Evolutionary conservation across 1,140 invertebrate species (phyloP).

Genomic region (Holcopasites calliopsidis): DNA sequence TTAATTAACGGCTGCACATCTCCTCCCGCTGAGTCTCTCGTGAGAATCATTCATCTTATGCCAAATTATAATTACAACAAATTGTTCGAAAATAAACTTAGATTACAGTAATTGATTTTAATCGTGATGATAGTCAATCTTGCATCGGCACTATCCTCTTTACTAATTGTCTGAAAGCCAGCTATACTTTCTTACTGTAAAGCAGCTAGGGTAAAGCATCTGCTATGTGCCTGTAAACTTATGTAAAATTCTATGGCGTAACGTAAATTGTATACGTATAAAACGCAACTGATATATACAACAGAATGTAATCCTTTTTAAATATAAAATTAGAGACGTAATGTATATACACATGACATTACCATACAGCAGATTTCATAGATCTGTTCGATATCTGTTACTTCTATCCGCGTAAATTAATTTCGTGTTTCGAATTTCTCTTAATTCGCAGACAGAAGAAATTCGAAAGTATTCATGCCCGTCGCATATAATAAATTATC

Average conservation of each 20-base stretch:
- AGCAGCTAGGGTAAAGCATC: conserved; percentile 37
- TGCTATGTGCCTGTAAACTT: conserved; percentile 19
- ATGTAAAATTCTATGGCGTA: conserved; percentile 36
- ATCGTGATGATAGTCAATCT: not conserved
- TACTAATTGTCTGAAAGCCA: conserved; percentile 22
- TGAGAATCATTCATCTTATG: no score
- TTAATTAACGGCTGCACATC: not conserved
- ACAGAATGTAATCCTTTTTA: not conserved
- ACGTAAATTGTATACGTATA: conserved; percentile 18
- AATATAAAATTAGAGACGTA: not conserved
- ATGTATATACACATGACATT: conserved; percentile 16
- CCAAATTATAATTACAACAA: no score
- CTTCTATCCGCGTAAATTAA: not conserved
- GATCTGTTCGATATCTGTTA: not conserved
- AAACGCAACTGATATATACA: conserved; percentile 20
- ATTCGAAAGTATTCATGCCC: conserved; percentile 27
- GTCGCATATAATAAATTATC: conserved; percentile 21
- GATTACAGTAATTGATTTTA: not conserved
- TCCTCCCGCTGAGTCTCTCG: no score
- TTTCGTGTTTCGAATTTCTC: conserved; percentile 2
- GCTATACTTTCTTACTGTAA: conserved; percentile 34
- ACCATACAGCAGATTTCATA: conserved; percentile 43
- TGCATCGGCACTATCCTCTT: conserved; percentile 18
- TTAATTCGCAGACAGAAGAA: not conserved
- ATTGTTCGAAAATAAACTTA: not conserved